Evolutionary conservation across 2,797 vertebrate species (phyloP).

Genomic region (Emys orbicularis): DNA sequence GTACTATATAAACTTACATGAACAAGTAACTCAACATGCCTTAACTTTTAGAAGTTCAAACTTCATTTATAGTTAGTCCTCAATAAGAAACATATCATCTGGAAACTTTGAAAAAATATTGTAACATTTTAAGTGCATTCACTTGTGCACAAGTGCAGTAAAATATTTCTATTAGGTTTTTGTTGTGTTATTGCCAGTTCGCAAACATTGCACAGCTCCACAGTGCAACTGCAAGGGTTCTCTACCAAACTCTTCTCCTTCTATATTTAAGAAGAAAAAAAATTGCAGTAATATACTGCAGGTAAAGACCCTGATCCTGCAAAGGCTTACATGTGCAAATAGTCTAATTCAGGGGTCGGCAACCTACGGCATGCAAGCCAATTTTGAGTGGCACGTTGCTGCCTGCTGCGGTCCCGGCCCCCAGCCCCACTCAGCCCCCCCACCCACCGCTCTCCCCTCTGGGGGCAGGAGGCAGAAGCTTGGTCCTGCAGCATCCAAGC

Average conservation of each 20-base stretch:
- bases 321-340: neutral
- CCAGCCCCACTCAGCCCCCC: too few relatives aligned
- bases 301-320: neutral
- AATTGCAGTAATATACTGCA: neutral
- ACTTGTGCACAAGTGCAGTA: neutral
- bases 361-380: too few relatives aligned
- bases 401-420: too few relatives aligned
- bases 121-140: neutral
- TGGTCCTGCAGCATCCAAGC: too few relatives aligned
- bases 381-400: too few relatives aligned
- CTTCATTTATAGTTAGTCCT: neutral
- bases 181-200: neutral
- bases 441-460: too few relatives aligned
- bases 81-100: neutral
- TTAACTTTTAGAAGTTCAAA: neutral
- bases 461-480: too few relatives aligned
- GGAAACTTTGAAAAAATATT: neutral
- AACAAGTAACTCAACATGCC: neutral
- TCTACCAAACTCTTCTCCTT: too few relatives aligned
- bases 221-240: neutral
- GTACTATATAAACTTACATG: neutral
- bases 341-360: neutral
- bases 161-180: neutral
- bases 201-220: neutral
- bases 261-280: neutral